These are phyloP conservation scores for Rhyacophila brunnea DNA, from an alignment of 1,140 invertebrate species.

Conservation along the genomic window DNA sequence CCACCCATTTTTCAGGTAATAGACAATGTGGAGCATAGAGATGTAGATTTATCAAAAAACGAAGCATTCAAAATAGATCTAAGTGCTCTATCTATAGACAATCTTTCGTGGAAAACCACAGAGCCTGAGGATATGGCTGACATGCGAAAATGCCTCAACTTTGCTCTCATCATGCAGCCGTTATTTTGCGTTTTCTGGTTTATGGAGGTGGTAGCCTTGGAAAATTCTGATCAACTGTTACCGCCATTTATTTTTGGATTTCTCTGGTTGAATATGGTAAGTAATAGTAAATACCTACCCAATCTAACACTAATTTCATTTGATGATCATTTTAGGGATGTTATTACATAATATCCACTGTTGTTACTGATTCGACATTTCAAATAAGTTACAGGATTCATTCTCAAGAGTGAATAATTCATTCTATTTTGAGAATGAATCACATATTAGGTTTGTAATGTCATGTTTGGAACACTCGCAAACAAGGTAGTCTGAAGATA, in stretches of 20 bases:
- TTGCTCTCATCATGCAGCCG: constrained; percentile 59
- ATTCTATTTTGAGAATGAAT: no score
- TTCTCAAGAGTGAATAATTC: no score
- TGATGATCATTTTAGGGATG: no score
- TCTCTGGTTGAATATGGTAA: constrained; percentile 56
- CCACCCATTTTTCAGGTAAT: constrained; percentile 1
- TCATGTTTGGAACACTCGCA: no score
- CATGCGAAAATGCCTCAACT: constrained; percentile 53
- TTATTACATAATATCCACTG: no score
- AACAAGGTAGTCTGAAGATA: no score
- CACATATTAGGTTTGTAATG: no score
- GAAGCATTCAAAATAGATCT: constrained; percentile 35
- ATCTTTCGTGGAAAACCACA: constrained; percentile 46
- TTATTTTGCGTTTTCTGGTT: constrained; percentile 68
- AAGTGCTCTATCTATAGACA: constrained; percentile 47
- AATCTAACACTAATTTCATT: no score
- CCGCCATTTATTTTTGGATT: constrained; percentile 61
- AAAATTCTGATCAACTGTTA: constrained; percentile 61
- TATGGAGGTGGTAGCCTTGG: constrained; percentile 68
- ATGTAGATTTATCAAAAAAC: constrained; percentile 11
- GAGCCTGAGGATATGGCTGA: constrained; percentile 50
- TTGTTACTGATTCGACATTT: no score
- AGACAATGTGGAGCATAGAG: constrained; percentile 12
- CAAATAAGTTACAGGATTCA: no score
- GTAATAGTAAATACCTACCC: no score